Evolutionary conservation across 2,888 invertebrate genomes (phyloP), one percentile per base, ranked within the genome.

Genomic region (Plebejus anna): DNA sequence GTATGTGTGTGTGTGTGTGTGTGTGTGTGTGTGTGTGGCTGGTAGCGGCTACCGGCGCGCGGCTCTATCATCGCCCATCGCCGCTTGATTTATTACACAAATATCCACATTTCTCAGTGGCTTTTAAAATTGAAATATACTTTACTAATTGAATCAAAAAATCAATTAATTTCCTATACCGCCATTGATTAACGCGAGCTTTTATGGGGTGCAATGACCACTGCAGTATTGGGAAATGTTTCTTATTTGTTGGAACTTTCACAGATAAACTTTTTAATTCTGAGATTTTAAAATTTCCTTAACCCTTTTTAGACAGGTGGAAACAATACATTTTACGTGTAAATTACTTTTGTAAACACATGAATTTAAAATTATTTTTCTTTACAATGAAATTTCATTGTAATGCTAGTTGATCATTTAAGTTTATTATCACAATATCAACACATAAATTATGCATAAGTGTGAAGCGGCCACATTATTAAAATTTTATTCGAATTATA

Each of bases 31-130:
- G 75, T 75, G 82, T 81, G 75, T 78, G 76, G 9, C 42, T 51
- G 47, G n/a, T 22, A 16, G 66, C 36, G 66, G 66, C 66, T 66
- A 66, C 66, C 66, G 66, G 66, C 85, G 86, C 88, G 86, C 88
- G 85, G 87, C 89, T 85, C 87, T 90, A 91, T 90, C 91, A 84
- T 83, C 87, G 86, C 87, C 88, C 89, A 91, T 90, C 90, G 87
- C 82, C 80, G 78, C 79, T 84, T 90, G 91, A 92, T 91, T 91
- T 91, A 92, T 88, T 87, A 84, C 84, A 84, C 82, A 83, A 86
- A 86, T 84, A 84, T 86, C 83, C 84, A 89, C 87, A 86, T 82
- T 82, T 84, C 84, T 81, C 82, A 81, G 80, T 80, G 79, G 78
- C 82, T 80, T 79, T 82, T 81, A 82, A 84, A 82, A 81, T 81